A percentile compares a stretch with the other conserved stretches of the same genome.
phyloP scores from a whole-genome alignment of 92 coral and sea anemone species.

The Parazoanthus swiftii region DNA sequence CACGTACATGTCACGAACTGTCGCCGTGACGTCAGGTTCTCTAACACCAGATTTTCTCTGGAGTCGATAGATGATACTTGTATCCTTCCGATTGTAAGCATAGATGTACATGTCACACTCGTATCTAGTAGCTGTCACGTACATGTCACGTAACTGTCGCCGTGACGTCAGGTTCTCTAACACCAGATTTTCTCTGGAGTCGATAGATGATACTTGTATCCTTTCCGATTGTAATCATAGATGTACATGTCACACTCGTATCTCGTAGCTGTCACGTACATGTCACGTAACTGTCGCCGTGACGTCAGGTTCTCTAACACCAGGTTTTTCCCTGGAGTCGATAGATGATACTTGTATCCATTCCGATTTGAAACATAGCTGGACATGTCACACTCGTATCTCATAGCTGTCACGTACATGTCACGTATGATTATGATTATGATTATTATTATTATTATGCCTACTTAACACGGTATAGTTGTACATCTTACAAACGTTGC shows the following conservation, averaged over 20 bases:
- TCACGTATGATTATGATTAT: no score
- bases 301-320: constrained; percentile 70
- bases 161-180: constrained; percentile 94
- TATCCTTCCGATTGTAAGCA: constrained; percentile 61
- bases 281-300: no score
- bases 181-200: constrained; percentile 92
- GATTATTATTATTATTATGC: no score
- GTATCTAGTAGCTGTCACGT: no score
- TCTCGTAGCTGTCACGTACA: no score
- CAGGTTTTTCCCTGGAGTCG: constrained; percentile 90
- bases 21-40: constrained; percentile 96
- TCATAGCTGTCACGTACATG: no score
- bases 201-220: constrained; percentile 98
- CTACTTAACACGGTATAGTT: constrained; percentile 49
- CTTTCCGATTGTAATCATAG: constrained; percentile 23
- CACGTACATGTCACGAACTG: no score
- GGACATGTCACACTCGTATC: neutral
- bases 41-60: constrained; percentile 93
- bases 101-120: neutral
- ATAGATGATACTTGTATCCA: constrained; percentile 99
- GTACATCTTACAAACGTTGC: constrained; percentile 98
- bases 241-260: neutral
- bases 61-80: constrained; percentile 96
- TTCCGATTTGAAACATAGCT: neutral
- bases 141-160: constrained; percentile 45